These are phyloP conservation scores for Polietes domitor DNA, from an alignment of 2,888 invertebrate species.

Conservation along the genomic window DNA sequence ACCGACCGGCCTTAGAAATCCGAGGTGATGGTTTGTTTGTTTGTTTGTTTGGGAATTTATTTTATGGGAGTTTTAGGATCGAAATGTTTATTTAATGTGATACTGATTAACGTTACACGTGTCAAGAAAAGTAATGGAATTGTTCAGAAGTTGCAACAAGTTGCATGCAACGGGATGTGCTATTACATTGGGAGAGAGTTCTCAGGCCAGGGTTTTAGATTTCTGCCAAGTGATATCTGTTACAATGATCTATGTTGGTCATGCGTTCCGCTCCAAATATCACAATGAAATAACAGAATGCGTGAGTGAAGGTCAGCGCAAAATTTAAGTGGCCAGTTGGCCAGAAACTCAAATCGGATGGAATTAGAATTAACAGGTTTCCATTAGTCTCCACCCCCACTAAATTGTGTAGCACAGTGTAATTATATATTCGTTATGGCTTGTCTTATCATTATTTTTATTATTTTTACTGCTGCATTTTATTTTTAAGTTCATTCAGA, in stretches of 20 bases:
- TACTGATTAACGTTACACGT: slow-evolving; percentile 17
- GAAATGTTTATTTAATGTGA: not conserved
- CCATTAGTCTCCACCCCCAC: too few relatives aligned
- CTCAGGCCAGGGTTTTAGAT: not conserved
- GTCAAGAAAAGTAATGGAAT: slow-evolving; percentile 10
- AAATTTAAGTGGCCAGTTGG: not conserved
- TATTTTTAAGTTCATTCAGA: too few relatives aligned
- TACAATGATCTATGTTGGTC: not conserved
- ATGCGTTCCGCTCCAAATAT: slow-evolving; percentile 13
- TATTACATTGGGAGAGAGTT: not conserved
- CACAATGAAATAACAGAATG: not conserved
- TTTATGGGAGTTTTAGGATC: not conserved
- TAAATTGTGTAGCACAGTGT: too few relatives aligned
- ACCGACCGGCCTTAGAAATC: not conserved
- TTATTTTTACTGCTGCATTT: too few relatives aligned
- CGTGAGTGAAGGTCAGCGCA: not conserved
- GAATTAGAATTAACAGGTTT: too few relatives aligned
- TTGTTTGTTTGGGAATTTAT: not conserved
- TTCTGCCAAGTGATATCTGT: not conserved
- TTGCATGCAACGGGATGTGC: not conserved
- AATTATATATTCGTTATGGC: too few relatives aligned
- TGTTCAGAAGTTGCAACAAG: not conserved
- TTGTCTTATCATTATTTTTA: too few relatives aligned
- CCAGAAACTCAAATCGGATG: too few relatives aligned
- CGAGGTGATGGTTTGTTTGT: not conserved